Conservation (phyloP, 2,888 invertebrate genomes). For the Meloe dianella region DNA sequence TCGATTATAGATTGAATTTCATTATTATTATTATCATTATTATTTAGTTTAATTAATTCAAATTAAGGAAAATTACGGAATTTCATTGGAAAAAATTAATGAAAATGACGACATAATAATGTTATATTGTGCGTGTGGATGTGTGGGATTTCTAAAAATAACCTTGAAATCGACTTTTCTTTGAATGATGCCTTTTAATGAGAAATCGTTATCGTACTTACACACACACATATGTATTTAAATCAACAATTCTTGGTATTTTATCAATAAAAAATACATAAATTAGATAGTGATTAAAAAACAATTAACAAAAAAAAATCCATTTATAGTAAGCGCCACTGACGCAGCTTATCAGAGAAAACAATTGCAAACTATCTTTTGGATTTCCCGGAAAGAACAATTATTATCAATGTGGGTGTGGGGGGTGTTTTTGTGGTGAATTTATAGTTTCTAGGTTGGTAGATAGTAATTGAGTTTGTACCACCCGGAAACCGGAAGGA, state of each 20-base stretch:
- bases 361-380: too few species aligned
- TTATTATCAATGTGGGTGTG: too few species aligned
- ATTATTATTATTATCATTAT: not conserved
- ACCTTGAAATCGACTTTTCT: slow-evolving; percentile 8
- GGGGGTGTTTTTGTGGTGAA: too few species aligned
- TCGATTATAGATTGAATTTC: not conserved
- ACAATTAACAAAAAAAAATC: too few species aligned
- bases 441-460: too few species aligned
- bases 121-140: not conserved
- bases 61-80: not conserved
- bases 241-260: not conserved
- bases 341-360: too few species aligned
- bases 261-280: slow-evolving; percentile 3
- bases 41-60: not conserved
- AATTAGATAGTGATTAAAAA: too few species aligned
- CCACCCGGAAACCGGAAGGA: not conserved
- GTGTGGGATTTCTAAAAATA: not conserved
- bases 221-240: not conserved
- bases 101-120: not conserved
- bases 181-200: slow-evolving; percentile 7
- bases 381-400: too few species aligned
- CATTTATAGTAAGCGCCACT: too few species aligned
- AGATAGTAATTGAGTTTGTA: not conserved
- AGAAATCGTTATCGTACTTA: slow-evolving; percentile 4
- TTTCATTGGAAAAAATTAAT: not conserved